phyloP scores from a whole-genome alignment of 2,113 vertebrate species.

The Charina bottae region DNA sequence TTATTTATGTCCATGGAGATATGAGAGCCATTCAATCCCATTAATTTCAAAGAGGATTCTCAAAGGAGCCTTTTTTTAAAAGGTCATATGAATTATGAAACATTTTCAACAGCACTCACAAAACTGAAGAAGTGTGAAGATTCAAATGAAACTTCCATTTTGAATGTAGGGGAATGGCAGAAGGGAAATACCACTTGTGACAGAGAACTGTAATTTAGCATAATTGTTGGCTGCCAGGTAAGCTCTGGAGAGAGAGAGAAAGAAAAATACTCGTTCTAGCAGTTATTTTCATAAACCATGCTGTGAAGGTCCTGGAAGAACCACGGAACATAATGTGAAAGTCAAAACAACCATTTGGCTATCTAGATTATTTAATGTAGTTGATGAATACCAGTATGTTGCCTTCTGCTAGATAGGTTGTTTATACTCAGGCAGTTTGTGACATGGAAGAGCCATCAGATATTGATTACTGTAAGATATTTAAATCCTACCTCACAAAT shows the following conservation, averaged over 20 bases:
- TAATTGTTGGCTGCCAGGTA: not conserved
- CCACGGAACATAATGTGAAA: not conserved
- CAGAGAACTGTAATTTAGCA: not conserved
- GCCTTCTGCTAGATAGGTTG: not conserved
- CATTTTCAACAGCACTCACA: conserved; percentile 47
- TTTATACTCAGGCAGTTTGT: not conserved
- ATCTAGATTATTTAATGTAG: not conserved
- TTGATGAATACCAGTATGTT: not conserved
- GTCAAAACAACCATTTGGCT: not conserved
- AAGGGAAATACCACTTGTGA: not conserved
- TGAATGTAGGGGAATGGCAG: conserved; percentile 11
- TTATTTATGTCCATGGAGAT: conserved; percentile 53
- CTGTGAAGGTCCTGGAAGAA: not conserved
- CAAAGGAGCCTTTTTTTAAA: conserved; percentile 41
- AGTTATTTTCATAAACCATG: not conserved
- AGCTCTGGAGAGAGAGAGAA: not conserved
- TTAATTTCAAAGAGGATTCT: conserved; percentile 63
- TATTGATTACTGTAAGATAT: not conserved
- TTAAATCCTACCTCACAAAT: not conserved
- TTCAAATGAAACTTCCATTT: conserved; percentile 24
- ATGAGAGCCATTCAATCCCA: conserved; percentile 50
- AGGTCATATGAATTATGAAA: conserved; percentile 50
- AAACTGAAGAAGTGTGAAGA: conserved; percentile 38
- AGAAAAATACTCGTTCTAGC: not conserved
- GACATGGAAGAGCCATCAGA: not conserved